Conservation (phyloP, 2,797 vertebrate genomes). For the Calcarius lapponicus region DNA sequence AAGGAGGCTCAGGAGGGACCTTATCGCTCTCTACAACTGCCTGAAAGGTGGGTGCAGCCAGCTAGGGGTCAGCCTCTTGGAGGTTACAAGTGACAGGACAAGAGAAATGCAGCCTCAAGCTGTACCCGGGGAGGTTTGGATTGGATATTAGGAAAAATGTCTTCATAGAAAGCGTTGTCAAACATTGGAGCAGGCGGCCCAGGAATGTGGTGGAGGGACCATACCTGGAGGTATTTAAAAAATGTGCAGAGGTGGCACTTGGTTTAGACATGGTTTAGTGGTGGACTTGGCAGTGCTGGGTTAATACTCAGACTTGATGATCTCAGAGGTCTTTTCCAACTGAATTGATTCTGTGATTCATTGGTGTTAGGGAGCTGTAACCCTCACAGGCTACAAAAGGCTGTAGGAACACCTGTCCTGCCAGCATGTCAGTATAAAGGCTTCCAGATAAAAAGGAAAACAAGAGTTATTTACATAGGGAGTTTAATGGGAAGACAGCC, state of each 20-base stretch:
- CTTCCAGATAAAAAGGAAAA: neutral
- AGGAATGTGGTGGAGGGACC: neutral
- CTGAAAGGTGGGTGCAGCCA: neutral
- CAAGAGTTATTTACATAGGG: neutral
- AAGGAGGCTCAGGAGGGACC: neutral
- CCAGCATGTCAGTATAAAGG: neutral
- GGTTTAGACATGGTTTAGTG: neutral
- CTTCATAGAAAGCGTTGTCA: neutral
- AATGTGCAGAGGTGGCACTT: neutral
- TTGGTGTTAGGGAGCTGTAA: neutral
- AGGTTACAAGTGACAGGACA: neutral
- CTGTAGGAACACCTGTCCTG: neutral
- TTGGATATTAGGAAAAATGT: neutral
- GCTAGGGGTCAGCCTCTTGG: neutral
- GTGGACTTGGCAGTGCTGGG: neutral
- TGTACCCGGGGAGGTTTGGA: neutral
- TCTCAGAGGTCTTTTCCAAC: neutral
- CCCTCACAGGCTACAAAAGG: neutral
- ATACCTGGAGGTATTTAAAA: neutral
- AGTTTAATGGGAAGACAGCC: neutral
- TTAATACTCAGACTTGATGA: neutral
- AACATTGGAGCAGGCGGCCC: neutral
- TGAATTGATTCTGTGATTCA: neutral
- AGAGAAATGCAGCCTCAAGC: neutral
- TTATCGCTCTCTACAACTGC: neutral